Percentiles rank a stretch among this genome's conserved stretches.
phyloP scores from a whole-genome alignment of 2,113 vertebrate species.

The Datnioides undecimradiatus region DNA sequence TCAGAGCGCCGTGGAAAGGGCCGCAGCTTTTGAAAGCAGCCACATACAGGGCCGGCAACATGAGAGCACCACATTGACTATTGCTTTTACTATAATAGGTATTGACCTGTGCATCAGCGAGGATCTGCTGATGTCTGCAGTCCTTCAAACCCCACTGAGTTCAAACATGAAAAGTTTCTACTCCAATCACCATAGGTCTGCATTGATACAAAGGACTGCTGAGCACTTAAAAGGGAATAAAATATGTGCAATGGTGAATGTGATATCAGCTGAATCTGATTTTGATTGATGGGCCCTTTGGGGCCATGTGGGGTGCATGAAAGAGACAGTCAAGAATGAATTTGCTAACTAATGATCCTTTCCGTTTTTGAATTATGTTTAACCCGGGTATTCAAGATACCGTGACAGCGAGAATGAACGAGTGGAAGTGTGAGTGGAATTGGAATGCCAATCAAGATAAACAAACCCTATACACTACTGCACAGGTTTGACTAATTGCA shows the following conservation, averaged over 20 bases:
- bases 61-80: slow-evolving; percentile 68
- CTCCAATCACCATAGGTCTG: slow-evolving; percentile 46
- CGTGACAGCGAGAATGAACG: slow-evolving; percentile 51
- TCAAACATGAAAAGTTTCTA: slow-evolving; percentile 63
- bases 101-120: slow-evolving; percentile 70
- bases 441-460: slow-evolving; percentile 61
- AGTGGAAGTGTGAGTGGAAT: slow-evolving; percentile 48
- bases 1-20: slow-evolving; percentile 18
- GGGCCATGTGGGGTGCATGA: slow-evolving; percentile 60
- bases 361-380: slow-evolving; percentile 74
- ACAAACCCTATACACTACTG: slow-evolving; percentile 52
- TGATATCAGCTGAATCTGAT: slow-evolving; percentile 61
- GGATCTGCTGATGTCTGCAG: slow-evolving; percentile 74
- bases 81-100: slow-evolving; percentile 76
- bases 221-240: slow-evolving; percentile 67
- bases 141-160: slow-evolving; percentile 68
- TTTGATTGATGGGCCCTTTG: slow-evolving; percentile 67
- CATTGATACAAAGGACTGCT: slow-evolving; percentile 55
- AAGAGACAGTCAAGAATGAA: slow-evolving; percentile 66
- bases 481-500: slow-evolving; percentile 72
- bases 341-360: slow-evolving; percentile 73
- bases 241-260: slow-evolving; percentile 53
- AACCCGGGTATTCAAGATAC: slow-evolving; percentile 58
- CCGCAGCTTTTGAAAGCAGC: slow-evolving; percentile 36
- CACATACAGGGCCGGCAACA: slow-evolving; percentile 35